phyloP scores from a whole-genome alignment of 2,888 invertebrate genomes.

The Eupithecia centaureata region DNA sequence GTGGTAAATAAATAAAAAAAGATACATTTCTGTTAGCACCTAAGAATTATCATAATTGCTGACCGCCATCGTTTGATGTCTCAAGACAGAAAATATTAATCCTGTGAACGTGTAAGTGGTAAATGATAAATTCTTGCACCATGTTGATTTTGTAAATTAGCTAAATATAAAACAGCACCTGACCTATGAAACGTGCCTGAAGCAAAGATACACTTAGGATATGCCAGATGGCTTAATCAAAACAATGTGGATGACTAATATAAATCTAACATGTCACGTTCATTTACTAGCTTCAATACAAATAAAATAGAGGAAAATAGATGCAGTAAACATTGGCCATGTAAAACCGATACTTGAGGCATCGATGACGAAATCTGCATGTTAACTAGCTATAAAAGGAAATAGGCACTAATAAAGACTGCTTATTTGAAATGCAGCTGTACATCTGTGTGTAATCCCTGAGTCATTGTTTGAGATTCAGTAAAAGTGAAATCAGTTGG shows the following conservation, averaged over 20 bases:
- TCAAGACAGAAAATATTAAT: background rate
- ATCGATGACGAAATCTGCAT: slow-evolving; percentile 39
- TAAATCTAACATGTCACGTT: background rate
- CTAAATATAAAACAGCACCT: slow-evolving; percentile 16
- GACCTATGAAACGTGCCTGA: background rate
- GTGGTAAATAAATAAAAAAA: no score
- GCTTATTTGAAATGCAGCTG: slow-evolving; percentile 47
- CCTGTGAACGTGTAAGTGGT: no score
- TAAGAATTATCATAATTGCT: no score
- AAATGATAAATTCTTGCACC: background rate
- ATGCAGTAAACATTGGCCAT: slow-evolving; percentile 21
- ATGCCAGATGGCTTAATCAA: slow-evolving; percentile 9
- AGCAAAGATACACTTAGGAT: background rate
- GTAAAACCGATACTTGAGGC: slow-evolving; percentile 20
- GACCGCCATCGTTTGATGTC: no score
- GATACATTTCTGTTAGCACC: no score
- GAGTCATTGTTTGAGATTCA: slow-evolving; percentile 59
- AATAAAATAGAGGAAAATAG: slow-evolving; percentile 20
- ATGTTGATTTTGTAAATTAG: background rate
- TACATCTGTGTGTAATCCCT: slow-evolving; percentile 58
- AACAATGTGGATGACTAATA: slow-evolving; percentile 16
- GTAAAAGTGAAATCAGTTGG: slow-evolving; percentile 23
- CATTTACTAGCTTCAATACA: background rate
- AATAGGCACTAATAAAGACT: slow-evolving; percentile 12
- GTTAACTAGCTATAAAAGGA: slow-evolving; percentile 30